phyloP scores from a whole-genome alignment of 2,888 invertebrate species.

The Tricholauxania praeusta region DNA sequence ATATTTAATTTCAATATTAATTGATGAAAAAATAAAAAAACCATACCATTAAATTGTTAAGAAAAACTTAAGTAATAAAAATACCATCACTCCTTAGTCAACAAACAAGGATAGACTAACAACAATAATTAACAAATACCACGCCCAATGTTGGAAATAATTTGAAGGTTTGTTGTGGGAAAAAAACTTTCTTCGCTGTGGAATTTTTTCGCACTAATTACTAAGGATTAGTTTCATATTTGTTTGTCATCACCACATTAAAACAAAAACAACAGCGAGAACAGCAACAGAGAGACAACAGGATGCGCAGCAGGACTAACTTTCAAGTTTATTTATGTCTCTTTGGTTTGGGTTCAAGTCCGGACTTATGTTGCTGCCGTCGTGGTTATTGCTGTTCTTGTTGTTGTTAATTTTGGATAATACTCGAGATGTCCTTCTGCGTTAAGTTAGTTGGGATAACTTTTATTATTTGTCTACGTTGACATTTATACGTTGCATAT shows the following conservation, averaged over 20 bases:
- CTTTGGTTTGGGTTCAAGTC: neutral
- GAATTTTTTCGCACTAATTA: constrained; percentile 57
- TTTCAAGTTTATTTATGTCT: constrained; percentile 25
- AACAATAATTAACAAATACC: no score
- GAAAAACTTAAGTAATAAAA: no score
- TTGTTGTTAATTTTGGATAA: constrained; percentile 10
- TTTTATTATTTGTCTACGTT: constrained; percentile 27
- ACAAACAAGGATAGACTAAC: no score
- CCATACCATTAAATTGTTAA: no score
- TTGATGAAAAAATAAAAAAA: no score
- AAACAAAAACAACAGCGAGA: constrained; percentile 3
- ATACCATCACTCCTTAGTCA: no score
- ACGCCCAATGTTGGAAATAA: no score
- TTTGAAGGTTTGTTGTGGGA: no score
- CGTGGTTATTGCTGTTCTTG: constrained; percentile 2
- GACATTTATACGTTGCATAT: constrained; percentile 7
- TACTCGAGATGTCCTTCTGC: neutral
- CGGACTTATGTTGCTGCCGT: neutral
- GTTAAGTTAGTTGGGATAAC: constrained; percentile 13
- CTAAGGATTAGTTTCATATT: constrained; percentile 65
- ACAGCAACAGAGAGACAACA: neutral
- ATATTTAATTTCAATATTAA: no score
- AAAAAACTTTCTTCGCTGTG: neutral
- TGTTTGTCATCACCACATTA: constrained; percentile 59
- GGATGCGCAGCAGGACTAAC: constrained; percentile 20